A percentile compares a stretch with the other conserved stretches of the same genome.
These are phyloP conservation scores for Daphoenositta chrysoptera DNA, from an alignment of 2,113 vertebrate genomes.

Conservation along the genomic window DNA sequence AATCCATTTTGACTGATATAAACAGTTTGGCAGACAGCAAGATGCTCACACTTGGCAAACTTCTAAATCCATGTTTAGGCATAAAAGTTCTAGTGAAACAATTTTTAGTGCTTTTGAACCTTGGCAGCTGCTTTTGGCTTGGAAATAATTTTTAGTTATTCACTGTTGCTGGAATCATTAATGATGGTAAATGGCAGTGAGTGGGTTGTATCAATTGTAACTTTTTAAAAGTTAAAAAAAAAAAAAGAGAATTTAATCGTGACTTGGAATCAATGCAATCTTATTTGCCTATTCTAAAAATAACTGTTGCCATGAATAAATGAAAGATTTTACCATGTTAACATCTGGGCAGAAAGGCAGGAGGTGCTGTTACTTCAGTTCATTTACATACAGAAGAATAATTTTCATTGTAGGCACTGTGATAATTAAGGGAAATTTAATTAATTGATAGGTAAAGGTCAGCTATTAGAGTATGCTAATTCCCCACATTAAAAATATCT, in stretches of 20 bases:
- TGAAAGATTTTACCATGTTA: not conserved
- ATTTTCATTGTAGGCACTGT: not conserved
- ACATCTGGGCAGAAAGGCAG: not conserved
- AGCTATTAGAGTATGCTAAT: not conserved
- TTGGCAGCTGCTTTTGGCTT: conserved; percentile 2
- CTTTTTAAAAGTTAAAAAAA: not conserved
- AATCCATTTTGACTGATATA: not conserved
- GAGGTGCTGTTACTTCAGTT: not conserved
- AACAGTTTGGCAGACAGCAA: not conserved
- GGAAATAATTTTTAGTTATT: conserved; percentile 21
- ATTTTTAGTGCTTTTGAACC: not conserved
- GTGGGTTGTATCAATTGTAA: conserved; percentile 13
- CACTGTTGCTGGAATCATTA: conserved; percentile 32
- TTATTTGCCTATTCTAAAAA: conserved; percentile 30
- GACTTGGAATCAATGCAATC: conserved; percentile 1
- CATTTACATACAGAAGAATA: not conserved
- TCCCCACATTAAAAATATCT: not conserved
- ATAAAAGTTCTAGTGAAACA: conserved; percentile 3
- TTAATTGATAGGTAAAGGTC: not conserved
- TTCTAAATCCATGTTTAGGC: not conserved
- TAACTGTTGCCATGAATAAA: conserved; percentile 1
- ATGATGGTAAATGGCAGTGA: conserved; percentile 30
- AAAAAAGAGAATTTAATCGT: conserved; percentile 14
- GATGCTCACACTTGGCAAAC: not conserved
- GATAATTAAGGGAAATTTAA: not conserved